Percentiles rank a stretch among this genome's conserved stretches.
Conservation (phyloP, 2,888 invertebrate genomes). For the Cataglyphis rosenhaueri region DNA sequence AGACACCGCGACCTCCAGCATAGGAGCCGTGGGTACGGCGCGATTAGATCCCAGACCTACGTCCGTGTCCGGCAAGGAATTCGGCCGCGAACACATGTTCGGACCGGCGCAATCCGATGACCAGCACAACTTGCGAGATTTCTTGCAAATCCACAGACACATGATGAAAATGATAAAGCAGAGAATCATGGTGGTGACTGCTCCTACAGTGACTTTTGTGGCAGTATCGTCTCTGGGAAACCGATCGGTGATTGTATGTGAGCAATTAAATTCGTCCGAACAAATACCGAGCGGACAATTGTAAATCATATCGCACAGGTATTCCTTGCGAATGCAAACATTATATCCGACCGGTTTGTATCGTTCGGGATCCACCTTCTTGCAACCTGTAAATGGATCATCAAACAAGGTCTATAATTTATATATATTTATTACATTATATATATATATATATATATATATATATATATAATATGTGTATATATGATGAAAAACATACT, state of each 20-base stretch:
- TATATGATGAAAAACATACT: conserved; percentile 77
- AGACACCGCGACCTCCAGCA: conserved; percentile 82
- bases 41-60: conserved; percentile 69
- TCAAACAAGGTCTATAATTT: not conserved
- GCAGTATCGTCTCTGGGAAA: conserved; percentile 74
- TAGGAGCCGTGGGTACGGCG: conserved; percentile 81
- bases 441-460: not conserved
- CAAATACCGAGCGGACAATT: conserved; percentile 86
- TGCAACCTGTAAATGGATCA: conserved; percentile 74
- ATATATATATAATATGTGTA: conserved; percentile 8
- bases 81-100: conserved; percentile 67
- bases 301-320: conserved; percentile 85
- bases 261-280: conserved; percentile 85
- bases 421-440: not conserved
- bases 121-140: conserved; percentile 86
- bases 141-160: conserved; percentile 86
- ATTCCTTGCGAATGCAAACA: conserved; percentile 85
- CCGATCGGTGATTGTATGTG: conserved; percentile 54
- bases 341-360: conserved; percentile 73
- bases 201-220: conserved; percentile 86
- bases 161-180: conserved; percentile 86
- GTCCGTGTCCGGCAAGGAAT: conserved; percentile 73
- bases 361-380: conserved; percentile 67
- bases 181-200: conserved; percentile 85
- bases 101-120: conserved; percentile 85